Percentiles rank a stretch among this genome's conserved stretches.
These are phyloP conservation scores for Enteromius fasciolatus DNA, from an alignment of 2,797 vertebrate species.

Conservation along the genomic window DNA sequence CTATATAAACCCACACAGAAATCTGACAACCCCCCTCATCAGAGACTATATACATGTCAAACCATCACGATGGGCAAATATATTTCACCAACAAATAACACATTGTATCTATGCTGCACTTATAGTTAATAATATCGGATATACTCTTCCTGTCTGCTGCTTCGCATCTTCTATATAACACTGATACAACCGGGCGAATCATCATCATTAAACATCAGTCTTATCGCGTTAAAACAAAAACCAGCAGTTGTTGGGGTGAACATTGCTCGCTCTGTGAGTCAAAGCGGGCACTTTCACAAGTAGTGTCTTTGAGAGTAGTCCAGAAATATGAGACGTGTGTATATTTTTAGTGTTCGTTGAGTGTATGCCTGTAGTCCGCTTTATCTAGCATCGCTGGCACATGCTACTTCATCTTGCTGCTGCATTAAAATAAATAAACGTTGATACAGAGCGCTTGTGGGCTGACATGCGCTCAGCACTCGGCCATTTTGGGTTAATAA, in stretches of 20 bases:
- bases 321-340: slow-evolving; percentile 51
- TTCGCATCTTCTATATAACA: slow-evolving; percentile 26
- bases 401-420: slow-evolving; percentile 43
- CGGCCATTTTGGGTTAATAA: slow-evolving; percentile 53
- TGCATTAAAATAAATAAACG: slow-evolving; percentile 52
- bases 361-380: slow-evolving; percentile 46
- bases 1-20: slow-evolving; percentile 43
- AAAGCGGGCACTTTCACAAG: slow-evolving; percentile 34
- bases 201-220: slow-evolving; percentile 11
- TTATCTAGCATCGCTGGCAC: slow-evolving; percentile 48
- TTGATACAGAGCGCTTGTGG: slow-evolving; percentile 43
- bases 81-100: slow-evolving; percentile 23
- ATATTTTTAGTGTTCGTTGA: slow-evolving; percentile 50
- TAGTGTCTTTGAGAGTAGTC: slow-evolving; percentile 37
- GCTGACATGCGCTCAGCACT: slow-evolving; percentile 40
- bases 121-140: neutral
- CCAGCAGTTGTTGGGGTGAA: slow-evolving; percentile 7
- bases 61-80: slow-evolving; percentile 17
- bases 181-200: neutral
- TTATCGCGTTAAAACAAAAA: slow-evolving; percentile 25
- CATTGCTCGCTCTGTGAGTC: slow-evolving; percentile 28
- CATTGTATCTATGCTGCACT: neutral
- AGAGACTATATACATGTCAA: slow-evolving; percentile 34
- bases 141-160: slow-evolving; percentile 2
- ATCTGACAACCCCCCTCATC: slow-evolving; percentile 23